Evolutionary conservation across 2,113 vertebrate species (phyloP).

Genomic region (Chaetodon trifascialis): DNA sequence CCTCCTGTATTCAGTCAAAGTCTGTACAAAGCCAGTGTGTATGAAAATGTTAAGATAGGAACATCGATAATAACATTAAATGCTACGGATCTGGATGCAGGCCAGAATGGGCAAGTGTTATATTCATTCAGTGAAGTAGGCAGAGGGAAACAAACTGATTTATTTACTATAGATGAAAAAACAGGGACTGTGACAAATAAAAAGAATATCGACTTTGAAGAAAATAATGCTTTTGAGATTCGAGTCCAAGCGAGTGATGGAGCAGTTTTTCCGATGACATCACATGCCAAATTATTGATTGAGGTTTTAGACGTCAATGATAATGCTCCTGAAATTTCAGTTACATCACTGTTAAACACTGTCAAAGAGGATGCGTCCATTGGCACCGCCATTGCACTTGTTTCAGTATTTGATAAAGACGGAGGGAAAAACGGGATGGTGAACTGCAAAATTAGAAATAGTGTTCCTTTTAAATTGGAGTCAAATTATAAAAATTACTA

Average conservation of each 20-base stretch:
- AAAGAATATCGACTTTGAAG: no score
- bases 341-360: neutral
- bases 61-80: neutral
- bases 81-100: neutral
- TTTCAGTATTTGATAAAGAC: neutral
- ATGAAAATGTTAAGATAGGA: neutral
- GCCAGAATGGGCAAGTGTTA: no score
- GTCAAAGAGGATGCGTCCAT: neutral
- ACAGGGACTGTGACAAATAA: no score
- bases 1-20: neutral
- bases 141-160: no score
- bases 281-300: no score
- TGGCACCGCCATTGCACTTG: neutral
- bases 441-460: conserved; percentile 72
- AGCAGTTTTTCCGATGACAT: no score
- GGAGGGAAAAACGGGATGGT: neutral
- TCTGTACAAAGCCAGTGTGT: neutral
- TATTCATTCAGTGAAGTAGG: no score
- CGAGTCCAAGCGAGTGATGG: no score
- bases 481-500: conserved; percentile 84
- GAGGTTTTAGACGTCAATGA: no score
- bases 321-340: no score
- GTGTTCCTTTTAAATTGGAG: conserved; percentile 80
- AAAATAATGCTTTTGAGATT: no score
- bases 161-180: no score